Percentiles rank a stretch among this genome's conserved stretches.
Evolutionary conservation across 2,797 vertebrate species (phyloP).

Genomic region (Manis crassicaudata): DNA sequence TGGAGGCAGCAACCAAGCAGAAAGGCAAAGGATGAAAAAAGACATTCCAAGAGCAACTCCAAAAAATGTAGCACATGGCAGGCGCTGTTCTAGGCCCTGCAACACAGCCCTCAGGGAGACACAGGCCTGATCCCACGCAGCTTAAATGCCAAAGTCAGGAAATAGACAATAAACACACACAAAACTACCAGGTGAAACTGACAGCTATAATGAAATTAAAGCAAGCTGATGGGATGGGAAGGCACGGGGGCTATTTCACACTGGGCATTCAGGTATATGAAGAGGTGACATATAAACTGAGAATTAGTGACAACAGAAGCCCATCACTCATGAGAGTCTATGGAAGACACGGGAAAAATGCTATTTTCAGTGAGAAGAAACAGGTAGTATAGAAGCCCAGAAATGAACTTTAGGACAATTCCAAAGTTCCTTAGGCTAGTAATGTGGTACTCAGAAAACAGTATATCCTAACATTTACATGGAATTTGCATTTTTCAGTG

Average conservation of each 20-base stretch:
- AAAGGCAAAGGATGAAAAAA: not conserved
- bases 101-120: not conserved
- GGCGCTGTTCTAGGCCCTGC: not conserved
- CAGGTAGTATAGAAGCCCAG: not conserved
- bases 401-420: not conserved
- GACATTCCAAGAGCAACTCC: not conserved
- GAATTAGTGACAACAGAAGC: not conserved
- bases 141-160: not conserved
- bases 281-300: not conserved
- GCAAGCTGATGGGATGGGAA: not conserved
- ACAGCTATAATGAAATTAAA: not conserved
- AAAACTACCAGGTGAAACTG: not conserved
- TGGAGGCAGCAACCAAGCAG: not conserved
- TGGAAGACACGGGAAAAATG: not conserved
- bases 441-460: not conserved
- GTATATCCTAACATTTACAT: not conserved
- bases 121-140: not conserved
- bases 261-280: not conserved
- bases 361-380: not conserved
- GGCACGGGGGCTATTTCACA: not conserved
- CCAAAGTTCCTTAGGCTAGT: not conserved
- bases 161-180: not conserved
- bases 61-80: not conserved
- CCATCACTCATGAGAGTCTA: not conserved
- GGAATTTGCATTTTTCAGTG: not conserved